These are phyloP conservation scores for Zaprionus taronus DNA, from an alignment of 1,140 invertebrate species.

Conservation along the genomic window DNA sequence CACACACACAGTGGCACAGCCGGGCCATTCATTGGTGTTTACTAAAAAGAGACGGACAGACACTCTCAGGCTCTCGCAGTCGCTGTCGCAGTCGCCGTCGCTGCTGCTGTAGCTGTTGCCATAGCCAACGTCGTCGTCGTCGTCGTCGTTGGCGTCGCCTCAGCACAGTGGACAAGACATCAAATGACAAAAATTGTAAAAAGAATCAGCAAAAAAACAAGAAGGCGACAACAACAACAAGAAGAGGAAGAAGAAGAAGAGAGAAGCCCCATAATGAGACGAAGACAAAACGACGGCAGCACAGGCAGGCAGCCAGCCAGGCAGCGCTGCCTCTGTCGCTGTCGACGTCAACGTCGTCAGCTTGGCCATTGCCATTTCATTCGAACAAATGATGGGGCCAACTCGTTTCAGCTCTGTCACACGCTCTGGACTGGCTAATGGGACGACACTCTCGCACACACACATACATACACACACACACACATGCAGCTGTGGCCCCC, in stretches of 20 bases:
- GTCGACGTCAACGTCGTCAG: slow-evolving; percentile 28
- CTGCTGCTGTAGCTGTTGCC: slow-evolving; percentile 5
- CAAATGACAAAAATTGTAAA: slow-evolving; percentile 80
- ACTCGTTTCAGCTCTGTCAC: slow-evolving; percentile 76
- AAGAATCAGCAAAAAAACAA: slow-evolving; percentile 35
- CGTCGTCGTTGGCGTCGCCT: slow-evolving; percentile 33
- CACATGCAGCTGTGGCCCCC: slow-evolving; percentile 18
- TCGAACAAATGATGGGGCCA: slow-evolving; percentile 58
- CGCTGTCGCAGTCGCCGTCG: slow-evolving; percentile 22
- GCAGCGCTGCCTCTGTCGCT: slow-evolving; percentile 23
- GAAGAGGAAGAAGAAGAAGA: neutral
- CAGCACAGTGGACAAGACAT: slow-evolving; percentile 70
- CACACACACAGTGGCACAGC: slow-evolving; percentile 36
- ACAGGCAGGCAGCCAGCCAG: slow-evolving; percentile 31
- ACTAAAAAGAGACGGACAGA: slow-evolving; percentile 67
- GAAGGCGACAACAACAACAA: slow-evolving; percentile 41
- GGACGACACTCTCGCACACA: slow-evolving; percentile 54
- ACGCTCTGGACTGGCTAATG: slow-evolving; percentile 61
- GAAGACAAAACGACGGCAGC: slow-evolving; percentile 51
- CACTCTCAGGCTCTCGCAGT: slow-evolving; percentile 34
- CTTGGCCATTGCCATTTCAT: slow-evolving; percentile 75
- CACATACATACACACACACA: slow-evolving; percentile 16
- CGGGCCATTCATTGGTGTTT: slow-evolving; percentile 54
- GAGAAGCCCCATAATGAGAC: slow-evolving; percentile 46
- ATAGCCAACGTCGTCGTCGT: slow-evolving; percentile 21